Evolutionary conservation across 2,113 vertebrate species (phyloP), one percentile per base, ranked within the genome.

Genomic region (Seriola rivoliana): DNA sequence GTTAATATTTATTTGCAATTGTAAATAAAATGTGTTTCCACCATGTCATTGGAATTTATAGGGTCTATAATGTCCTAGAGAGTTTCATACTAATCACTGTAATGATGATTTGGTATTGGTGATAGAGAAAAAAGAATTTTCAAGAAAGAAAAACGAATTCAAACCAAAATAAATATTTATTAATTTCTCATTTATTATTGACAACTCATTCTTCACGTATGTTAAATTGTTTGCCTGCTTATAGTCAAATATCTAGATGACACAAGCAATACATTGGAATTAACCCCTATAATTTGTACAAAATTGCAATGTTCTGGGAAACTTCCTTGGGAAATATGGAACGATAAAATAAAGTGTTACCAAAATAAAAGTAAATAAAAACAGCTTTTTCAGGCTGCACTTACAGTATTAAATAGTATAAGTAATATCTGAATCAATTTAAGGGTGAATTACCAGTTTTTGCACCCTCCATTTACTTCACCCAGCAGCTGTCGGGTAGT

Each of bases 401-500:
- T 54, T 10, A 25, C 7, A 71, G 23, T 13, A 54, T 44, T 7
- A 40, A 48, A 42, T 12, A 9, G 7, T 32, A 9, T 34, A 57
- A 25, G 32, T 1, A 60, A 34, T 60, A 42, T 13, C 13, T 78
- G 60, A 59, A 66, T 60, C 3, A 48, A 14, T 75, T 52, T 38
- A 23, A 36, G 29, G 32, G 19, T 59, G 59, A 71, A 29, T 54
- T 16, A 34, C 14, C 40, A 52, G n/a, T 42, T 76, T 64, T 46
- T 34, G 11, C 34, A 40, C 36, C 23, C 4, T 29, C 12, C 11
- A 6, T 60, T 57, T 64, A 50, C 57, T 80, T 13, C 40, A 69
- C 71, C 52, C 54, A 64, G 62, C 25, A 63, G 42, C 42, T 12
- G 25, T 23, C 21, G 0, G 70, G 58, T 67, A 66, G 78, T 71